A percentile compares a stretch with the other conserved stretches of the same genome.
These are phyloP conservation scores for Podilymbus podiceps DNA, from an alignment of 2,113 vertebrate genomes.

Conservation along the genomic window DNA sequence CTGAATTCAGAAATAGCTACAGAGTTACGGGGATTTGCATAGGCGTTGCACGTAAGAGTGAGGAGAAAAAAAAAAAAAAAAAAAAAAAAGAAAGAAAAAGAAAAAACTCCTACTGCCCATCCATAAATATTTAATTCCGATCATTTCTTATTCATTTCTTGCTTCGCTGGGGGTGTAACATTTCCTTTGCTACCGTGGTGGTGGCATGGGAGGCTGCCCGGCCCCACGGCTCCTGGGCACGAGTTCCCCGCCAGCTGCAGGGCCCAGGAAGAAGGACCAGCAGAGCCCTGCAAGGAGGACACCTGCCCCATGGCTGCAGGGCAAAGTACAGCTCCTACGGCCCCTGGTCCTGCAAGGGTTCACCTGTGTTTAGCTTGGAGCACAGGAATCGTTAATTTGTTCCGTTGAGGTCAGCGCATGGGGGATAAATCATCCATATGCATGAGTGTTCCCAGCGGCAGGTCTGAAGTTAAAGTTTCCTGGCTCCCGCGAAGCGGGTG, in stretches of 20 bases:
- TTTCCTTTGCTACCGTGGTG: background rate
- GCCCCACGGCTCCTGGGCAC: accelerated
- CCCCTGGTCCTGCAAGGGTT: background rate
- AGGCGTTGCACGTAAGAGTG: background rate
- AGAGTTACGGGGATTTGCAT: background rate
- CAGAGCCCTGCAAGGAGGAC: background rate
- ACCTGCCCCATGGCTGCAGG: background rate
- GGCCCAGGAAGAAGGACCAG: background rate
- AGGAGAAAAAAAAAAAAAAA: no score
- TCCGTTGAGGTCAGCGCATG: background rate
- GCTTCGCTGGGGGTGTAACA: background rate
- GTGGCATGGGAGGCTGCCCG: background rate
- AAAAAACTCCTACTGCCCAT: background rate
- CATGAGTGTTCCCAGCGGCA: background rate
- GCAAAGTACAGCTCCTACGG: background rate
- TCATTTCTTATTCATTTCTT: background rate
- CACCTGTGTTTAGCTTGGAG: background rate
- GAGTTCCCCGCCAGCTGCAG: accelerated
- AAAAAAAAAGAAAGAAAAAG: background rate
- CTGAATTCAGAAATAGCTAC: background rate
- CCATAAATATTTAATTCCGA: background rate
- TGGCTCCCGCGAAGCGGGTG: background rate
- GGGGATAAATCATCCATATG: background rate
- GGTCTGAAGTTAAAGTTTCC: background rate
- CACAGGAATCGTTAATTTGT: background rate